Conservation (phyloP, 2,113 vertebrate genomes). For the Otolemur garnettii region DNA sequence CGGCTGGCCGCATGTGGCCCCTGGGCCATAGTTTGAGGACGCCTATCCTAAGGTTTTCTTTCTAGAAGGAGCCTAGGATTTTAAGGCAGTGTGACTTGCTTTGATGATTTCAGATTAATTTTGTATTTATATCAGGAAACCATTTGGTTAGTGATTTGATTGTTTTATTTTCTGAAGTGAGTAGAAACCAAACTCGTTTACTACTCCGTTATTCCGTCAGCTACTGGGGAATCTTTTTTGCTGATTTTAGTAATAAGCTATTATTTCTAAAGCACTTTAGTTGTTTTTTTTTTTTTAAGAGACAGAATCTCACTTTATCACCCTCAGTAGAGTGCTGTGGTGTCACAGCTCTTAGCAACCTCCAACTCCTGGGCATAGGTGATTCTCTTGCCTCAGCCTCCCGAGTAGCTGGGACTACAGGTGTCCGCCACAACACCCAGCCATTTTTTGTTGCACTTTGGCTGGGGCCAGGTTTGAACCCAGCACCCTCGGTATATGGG, state of each 20-base stretch:
- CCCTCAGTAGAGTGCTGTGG: too few species aligned
- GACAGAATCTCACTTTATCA: neutral
- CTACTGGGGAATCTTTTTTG: neutral
- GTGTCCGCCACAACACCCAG: fast-evolving
- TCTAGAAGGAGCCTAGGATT: neutral
- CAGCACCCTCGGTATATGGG: too few species aligned
- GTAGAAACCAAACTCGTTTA: neutral
- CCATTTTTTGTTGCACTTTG: too few species aligned
- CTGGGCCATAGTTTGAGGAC: too few species aligned
- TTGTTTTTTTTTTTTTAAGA: neutral
- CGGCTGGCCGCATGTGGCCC: too few species aligned
- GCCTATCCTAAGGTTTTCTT: neutral
- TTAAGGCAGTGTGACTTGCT: neutral
- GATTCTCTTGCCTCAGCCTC: too few species aligned
- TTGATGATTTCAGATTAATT: neutral
- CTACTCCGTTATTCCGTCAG: neutral
- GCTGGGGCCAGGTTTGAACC: too few species aligned
- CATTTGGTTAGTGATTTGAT: neutral
- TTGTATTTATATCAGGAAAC: neutral
- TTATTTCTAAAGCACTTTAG: neutral
- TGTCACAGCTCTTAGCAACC: too few species aligned
- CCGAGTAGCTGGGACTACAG: neutral
- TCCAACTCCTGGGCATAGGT: neutral
- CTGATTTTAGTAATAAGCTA: neutral
- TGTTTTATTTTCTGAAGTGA: constrained; percentile 40